Conservation (phyloP, 2,113 vertebrate species). For the Pedionomus torquatus region DNA sequence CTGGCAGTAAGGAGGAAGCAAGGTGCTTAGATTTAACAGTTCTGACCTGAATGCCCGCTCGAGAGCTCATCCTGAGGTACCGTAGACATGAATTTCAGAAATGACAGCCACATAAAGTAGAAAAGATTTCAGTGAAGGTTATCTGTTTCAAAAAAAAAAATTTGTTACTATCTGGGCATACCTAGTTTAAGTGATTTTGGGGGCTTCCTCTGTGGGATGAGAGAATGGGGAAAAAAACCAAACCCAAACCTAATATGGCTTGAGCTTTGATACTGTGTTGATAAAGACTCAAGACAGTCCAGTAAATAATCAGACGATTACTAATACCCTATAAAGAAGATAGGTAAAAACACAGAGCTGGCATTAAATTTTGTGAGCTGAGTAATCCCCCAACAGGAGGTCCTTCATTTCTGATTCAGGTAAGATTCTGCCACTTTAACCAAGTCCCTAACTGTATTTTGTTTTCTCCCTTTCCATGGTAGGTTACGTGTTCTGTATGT, state of each 20-base stretch:
- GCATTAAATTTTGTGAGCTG: neutral
- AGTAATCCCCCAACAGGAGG: neutral
- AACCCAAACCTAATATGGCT: rapidly evolving
- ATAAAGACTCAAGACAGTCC: neutral
- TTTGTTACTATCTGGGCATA: neutral
- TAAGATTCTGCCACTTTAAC: neutral
- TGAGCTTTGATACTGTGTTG: neutral
- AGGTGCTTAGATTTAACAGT: neutral
- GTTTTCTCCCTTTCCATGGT: neutral
- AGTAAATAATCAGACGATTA: neutral
- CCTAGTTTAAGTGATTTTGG: neutral
- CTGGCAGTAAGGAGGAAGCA: neutral
- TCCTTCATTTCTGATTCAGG: neutral
- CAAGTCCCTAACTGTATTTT: neutral
- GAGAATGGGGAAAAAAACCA: neutral
- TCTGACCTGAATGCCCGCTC: neutral
- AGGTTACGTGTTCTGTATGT: slow-evolving; percentile 98
- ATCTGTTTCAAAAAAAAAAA: neutral
- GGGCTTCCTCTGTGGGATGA: neutral
- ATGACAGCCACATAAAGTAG: neutral
- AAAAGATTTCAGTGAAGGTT: neutral
- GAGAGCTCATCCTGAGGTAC: neutral
- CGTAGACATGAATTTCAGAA: neutral
- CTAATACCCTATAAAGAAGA: neutral
- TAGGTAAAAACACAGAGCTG: neutral